Base-by-base conservation (phyloP, 2,888 invertebrate species). In the Acanthopleura granulata region DNA sequence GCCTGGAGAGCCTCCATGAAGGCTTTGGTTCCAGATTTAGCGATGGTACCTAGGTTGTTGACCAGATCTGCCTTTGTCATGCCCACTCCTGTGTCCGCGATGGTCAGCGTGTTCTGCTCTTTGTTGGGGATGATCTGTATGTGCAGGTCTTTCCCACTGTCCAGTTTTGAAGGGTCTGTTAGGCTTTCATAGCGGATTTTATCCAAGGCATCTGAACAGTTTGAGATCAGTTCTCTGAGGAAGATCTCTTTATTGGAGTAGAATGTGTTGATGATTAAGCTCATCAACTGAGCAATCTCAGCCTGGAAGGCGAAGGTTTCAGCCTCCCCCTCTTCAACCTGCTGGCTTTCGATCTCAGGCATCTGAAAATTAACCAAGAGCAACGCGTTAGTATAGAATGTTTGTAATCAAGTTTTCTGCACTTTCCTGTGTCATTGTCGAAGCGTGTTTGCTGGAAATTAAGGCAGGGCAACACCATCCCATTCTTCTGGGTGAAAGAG, bases 181-280 rank as follows among this genome's bases (percentile, higher is more conserved):
- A 99, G 93, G 18, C 97, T 97, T 91, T 99, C 98, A 92, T 99
- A 99, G 73, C 99, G 95, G 92, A 93, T 93, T 87, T 93, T 93
- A 87, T 93, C 93, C 83, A 93, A 88, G 73, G 93, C 95, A 93
- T 99, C 99, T 73, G 98, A 98, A 0, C 98, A 95, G 91, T 99
- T 99, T 22, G 99, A 99, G 90, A 99, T 98, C 93, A 99, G 93
- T 92, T 99, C 99, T 91, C 99, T 94, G 77, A 99, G 94, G 92
- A 99, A 99, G 89, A 99, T 98, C 92, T 99, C 99, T 93, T 99
- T 99, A 94, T 99, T 99, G 0, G 98, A 98, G 92, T 99, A 99
- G 93, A 99, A 99, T 75, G 99, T 99, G 94, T 99, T 99, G 94
- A 99, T 99, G 94, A 99, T 99, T 92, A 99, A 93, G 84, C 97